Evolutionary conservation across 2,888 invertebrate species (phyloP).

Genomic region (Atrina japonica): DNA sequence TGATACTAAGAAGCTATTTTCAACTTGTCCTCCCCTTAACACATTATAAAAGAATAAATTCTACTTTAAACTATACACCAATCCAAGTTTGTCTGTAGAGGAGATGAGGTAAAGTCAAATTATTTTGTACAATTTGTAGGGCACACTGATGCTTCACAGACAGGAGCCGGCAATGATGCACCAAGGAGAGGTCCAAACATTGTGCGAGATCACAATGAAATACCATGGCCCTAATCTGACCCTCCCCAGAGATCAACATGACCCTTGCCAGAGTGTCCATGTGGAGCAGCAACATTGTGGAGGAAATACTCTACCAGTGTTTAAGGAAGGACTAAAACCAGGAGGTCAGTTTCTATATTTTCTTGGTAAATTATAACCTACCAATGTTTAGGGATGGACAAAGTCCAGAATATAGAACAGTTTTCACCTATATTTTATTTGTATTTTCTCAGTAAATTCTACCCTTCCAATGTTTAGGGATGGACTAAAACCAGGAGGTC

Average conservation of each 20-base stretch:
- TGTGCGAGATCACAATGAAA: constrained; percentile 76
- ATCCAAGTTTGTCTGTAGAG: too few species aligned
- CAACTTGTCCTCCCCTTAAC: too few species aligned
- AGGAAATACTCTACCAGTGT: constrained; percentile 80
- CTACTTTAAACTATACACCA: too few species aligned
- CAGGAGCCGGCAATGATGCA: constrained; percentile 74
- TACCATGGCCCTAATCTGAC: constrained; percentile 77
- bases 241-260: constrained; percentile 72
- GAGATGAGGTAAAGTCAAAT: too few species aligned
- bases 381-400: too few species aligned
- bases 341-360: constrained; percentile 57
- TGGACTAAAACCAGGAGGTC: constrained; percentile 68
- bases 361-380: too few species aligned
- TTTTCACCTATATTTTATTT: too few species aligned
- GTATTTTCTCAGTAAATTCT: too few species aligned
- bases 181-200: constrained; percentile 70
- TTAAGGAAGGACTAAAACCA: constrained; percentile 73
- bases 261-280: constrained; percentile 74
- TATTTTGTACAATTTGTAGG: constrained; percentile 49
- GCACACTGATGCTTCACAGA: constrained; percentile 67
- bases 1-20: too few species aligned
- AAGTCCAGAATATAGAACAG: too few species aligned
- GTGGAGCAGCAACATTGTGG: constrained; percentile 81
- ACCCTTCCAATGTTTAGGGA: constrained; percentile 79
- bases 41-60: too few species aligned